phyloP scores from a whole-genome alignment of 2,113 vertebrate species.

The Heptranchias perlo region DNA sequence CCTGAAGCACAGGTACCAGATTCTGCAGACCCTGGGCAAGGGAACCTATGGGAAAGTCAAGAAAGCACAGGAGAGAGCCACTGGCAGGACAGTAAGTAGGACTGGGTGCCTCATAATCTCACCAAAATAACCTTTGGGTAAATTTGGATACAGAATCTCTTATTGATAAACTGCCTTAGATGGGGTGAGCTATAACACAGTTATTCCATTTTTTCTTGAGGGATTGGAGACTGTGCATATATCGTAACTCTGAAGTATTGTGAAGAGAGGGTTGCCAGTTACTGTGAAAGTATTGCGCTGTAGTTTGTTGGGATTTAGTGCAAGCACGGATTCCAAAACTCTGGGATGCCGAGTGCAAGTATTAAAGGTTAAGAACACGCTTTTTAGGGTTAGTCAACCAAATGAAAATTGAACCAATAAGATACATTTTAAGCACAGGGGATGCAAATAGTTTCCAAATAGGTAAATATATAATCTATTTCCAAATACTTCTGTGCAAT shows the following conservation, averaged over 20 bases:
- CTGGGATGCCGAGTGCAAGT: neutral
- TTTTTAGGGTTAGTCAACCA: neutral
- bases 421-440: neutral
- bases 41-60: constrained; percentile 71
- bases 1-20: constrained; percentile 63
- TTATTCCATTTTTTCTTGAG: neutral
- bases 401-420: neutral
- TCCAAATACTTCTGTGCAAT: neutral
- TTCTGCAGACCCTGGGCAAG: constrained; percentile 67
- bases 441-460: constrained; percentile 1
- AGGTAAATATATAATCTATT: neutral
- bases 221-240: neutral
- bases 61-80: constrained; percentile 60
- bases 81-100: constrained; percentile 57
- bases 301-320: neutral
- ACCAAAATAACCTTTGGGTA: neutral
- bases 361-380: neutral
- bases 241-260: too few relatives aligned
- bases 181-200: neutral
- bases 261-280: neutral
- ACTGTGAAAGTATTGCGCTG: neutral
- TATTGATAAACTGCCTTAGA: neutral
- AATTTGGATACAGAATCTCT: neutral
- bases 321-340: neutral
- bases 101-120: neutral